These are phyloP conservation scores for Xiphorhynchus elegans DNA, from an alignment of 2,113 vertebrate genomes.

Conservation along the genomic window DNA sequence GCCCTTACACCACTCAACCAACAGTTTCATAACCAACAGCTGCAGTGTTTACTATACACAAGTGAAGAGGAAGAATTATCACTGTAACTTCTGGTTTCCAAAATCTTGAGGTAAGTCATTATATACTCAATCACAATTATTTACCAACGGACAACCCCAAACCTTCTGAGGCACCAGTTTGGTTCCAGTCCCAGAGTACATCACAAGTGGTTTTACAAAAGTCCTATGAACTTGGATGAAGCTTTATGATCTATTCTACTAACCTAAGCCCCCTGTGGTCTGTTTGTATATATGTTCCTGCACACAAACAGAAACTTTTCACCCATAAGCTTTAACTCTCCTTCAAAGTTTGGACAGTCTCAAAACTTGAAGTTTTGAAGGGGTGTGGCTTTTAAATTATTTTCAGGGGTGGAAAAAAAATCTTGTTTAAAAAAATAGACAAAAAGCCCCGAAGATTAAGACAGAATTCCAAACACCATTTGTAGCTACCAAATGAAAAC, in stretches of 20 bases:
- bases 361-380: neutral
- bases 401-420: neutral
- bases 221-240: neutral
- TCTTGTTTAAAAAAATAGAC: neutral
- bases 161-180: neutral
- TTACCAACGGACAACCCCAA: neutral
- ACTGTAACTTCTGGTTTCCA: neutral
- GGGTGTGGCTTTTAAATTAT: neutral
- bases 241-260: neutral
- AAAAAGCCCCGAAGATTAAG: neutral
- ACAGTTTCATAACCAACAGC: neutral
- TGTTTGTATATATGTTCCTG: neutral
- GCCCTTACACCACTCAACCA: neutral
- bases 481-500: neutral
- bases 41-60: neutral
- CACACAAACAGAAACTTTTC: neutral
- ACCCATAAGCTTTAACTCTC: neutral
- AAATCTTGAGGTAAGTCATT: neutral
- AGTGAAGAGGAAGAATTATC: neutral
- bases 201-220: neutral
- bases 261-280: neutral
- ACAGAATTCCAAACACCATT: neutral
- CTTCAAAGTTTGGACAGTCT: neutral
- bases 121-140: neutral
- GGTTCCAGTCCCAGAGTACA: neutral